Conservation (phyloP, 2,888 invertebrate species). For the Heteromyza rotundicornis region DNA sequence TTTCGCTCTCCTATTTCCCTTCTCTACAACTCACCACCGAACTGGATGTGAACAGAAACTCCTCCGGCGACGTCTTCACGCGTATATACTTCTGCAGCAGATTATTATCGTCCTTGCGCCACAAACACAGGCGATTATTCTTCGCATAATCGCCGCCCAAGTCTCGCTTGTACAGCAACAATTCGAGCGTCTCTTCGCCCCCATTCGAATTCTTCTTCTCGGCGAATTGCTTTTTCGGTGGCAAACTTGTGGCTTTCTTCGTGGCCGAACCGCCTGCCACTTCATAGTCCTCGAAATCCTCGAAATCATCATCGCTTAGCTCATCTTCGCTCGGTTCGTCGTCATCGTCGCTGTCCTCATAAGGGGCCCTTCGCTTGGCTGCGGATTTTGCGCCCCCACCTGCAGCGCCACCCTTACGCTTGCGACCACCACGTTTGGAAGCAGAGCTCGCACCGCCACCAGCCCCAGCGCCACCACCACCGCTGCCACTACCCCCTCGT, state of each 20-base stretch:
- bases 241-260: background rate
- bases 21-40: constrained; percentile 55
- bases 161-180: constrained; percentile 58
- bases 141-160: constrained; percentile 47
- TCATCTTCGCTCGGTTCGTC: constrained; percentile 42
- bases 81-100: constrained; percentile 61
- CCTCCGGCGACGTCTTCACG: constrained; percentile 53
- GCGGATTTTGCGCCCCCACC: constrained; percentile 31
- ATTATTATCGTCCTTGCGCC: constrained; percentile 60
- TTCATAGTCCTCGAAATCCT: constrained; percentile 30
- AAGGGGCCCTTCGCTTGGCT: constrained; percentile 46
- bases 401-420: constrained; percentile 28
- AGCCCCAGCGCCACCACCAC: constrained; percentile 36
- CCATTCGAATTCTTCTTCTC: constrained; percentile 32
- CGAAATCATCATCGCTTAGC: constrained; percentile 44
- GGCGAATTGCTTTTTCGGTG: constrained; percentile 49
- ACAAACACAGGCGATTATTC: constrained; percentile 58
- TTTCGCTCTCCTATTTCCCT: background rate
- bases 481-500: constrained; percentile 35
- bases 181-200: constrained; percentile 38
- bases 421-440: constrained; percentile 27
- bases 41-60: constrained; percentile 59
- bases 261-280: constrained; percentile 17
- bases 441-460: constrained; percentile 31
- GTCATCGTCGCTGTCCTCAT: constrained; percentile 33